Conservation (phyloP, 2,888 invertebrate genomes). For the Julus scandinavius region DNA sequence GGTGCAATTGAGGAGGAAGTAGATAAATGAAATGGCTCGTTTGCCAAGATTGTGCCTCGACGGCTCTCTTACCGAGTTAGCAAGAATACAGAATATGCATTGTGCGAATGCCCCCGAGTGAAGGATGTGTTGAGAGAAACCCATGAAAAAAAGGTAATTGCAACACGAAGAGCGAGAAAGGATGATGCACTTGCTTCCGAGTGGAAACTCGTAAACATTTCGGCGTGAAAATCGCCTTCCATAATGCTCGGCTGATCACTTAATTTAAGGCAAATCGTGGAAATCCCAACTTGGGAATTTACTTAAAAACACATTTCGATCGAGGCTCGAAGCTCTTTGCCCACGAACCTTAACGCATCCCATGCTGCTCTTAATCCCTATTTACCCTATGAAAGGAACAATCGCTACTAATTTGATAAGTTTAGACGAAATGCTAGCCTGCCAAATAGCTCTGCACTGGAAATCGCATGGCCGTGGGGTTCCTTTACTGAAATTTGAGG, state of each 20-base stretch:
- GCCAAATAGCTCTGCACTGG: not conserved
- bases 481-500: too few relatives aligned
- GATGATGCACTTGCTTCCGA: conserved; percentile 13
- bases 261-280: conserved; percentile 29
- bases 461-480: not conserved
- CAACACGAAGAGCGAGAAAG: not conserved
- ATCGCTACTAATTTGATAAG: conserved; percentile 40
- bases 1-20: not conserved
- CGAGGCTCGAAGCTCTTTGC: not conserved
- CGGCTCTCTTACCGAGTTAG: not conserved
- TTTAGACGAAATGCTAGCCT: not conserved
- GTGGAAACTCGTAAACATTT: conserved; percentile 40
- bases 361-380: conserved; percentile 41
- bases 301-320: conserved; percentile 28
- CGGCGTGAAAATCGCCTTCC: conserved; percentile 31
- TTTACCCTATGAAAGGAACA: conserved; percentile 22
- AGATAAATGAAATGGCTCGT: conserved; percentile 22
- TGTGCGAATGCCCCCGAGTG: not conserved
- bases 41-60: conserved; percentile 11
- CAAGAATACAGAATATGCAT: not conserved
- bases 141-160: conserved; percentile 31
- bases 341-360: not conserved
- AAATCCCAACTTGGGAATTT: conserved; percentile 46
- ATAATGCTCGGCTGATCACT: conserved; percentile 45
- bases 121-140: not conserved